Base-by-base conservation (phyloP, 2,113 vertebrate genomes). In the Microcebus lehilahytsara region DNA sequence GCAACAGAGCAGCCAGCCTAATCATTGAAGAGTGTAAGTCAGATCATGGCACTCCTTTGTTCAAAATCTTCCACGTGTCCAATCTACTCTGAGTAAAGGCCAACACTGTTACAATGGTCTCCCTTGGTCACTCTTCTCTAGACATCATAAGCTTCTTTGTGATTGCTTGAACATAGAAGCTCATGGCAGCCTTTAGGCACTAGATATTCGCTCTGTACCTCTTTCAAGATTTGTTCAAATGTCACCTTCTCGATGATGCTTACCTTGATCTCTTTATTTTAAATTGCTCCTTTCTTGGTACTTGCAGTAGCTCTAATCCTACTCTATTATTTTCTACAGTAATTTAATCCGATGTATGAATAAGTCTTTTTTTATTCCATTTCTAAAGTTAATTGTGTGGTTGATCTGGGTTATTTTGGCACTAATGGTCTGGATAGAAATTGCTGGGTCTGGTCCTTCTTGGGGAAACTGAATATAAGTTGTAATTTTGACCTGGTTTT, bases 381-480 rank as follows among this genome's bases (percentile, higher is more conserved):
- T 58, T 75, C 40, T 84, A 14, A 85, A 72, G 14, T 58, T 94
- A 90, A 85, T 60, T 88, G 88, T 95, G 56, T 79, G 22, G 49
- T 93, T 89, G 11, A 94, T 46, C 40, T 96, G 49, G 25, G 34
- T 93, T 95, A 95, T 85, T 92, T 91, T 83, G 88, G 74, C 37
- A 51, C 56, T 69, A 34, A 71, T 80, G 49, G 51, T 92, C 53
- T 81, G 37, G 32, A 32, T 10, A 81, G 67, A 95, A 88, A 81
- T 95, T 51, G 51, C 51, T 88, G 5, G 8, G 3, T 93, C 81
- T 92, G 34, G 19, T 77, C 22, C 71, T 25, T 92, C 32, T 95
- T 51, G 9, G 62, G 9, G 13, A 93, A 94, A 80, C 25, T 32
- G 37, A 90, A 58, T 69, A 32, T 78, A 89, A 89, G 27, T 77